Evolutionary conservation across 2,888 invertebrate species (phyloP).

Genomic region (Panopea generosa): DNA sequence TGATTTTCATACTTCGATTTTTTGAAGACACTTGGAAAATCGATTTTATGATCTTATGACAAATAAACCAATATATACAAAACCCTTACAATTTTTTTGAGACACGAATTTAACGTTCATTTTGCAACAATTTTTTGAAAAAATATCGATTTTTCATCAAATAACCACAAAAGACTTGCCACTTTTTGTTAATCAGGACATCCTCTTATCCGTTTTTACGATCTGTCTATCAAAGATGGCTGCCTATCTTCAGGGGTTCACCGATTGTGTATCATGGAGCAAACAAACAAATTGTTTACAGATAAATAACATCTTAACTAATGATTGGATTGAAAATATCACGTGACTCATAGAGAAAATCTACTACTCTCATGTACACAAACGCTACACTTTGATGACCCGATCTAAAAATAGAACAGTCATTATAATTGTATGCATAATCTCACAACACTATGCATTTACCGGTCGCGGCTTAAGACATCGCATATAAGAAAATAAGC

Average conservation of each 20-base stretch:
- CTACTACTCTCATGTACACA: constrained; percentile 12
- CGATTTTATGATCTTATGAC: not conserved
- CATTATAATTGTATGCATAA: not conserved
- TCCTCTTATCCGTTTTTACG: constrained; percentile 26
- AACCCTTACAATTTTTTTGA: too few relatives aligned
- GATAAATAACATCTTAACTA: constrained; percentile 79
- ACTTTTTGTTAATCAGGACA: constrained; percentile 7
- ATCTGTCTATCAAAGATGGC: constrained; percentile 77
- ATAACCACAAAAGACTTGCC: not conserved
- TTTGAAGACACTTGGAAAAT: not conserved
- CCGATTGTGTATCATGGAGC: constrained; percentile 78
- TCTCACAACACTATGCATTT: too few relatives aligned
- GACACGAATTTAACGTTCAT: too few relatives aligned
- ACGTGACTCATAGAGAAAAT: constrained; percentile 69
- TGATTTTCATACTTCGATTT: not conserved
- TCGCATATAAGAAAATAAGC: too few relatives aligned
- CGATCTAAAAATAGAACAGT: constrained; percentile 17
- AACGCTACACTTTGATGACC: constrained; percentile 11
- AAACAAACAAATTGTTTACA: constrained; percentile 82
- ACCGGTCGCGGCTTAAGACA: too few relatives aligned
- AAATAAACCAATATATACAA: too few relatives aligned
- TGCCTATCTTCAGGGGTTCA: constrained; percentile 81
- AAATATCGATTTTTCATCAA: constrained; percentile 2
- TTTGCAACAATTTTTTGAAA: not conserved
- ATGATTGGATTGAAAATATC: constrained; percentile 78